phyloP scores from a whole-genome alignment of 2,797 vertebrate species.

The Staurois parvus region DNA sequence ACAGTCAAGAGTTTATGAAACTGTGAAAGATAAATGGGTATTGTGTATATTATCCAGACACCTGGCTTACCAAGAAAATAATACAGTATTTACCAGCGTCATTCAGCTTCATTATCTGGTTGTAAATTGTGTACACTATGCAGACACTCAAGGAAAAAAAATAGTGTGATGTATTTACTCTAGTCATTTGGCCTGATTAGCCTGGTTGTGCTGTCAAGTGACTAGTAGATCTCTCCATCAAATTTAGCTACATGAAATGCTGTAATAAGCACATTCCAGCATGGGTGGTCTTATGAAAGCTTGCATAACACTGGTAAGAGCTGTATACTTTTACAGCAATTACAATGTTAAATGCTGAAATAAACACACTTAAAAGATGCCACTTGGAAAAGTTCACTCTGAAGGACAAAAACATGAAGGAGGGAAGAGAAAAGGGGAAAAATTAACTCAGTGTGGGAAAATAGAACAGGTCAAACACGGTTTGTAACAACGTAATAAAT shows the following conservation, averaged over 20 bases:
- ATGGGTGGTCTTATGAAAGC: slow-evolving; percentile 52
- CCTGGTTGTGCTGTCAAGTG: slow-evolving; percentile 6
- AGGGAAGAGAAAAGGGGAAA: not conserved
- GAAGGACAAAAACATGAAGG: slow-evolving; percentile 14
- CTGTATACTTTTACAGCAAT: slow-evolving; percentile 56
- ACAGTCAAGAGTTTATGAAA: not conserved
- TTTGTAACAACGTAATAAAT: slow-evolving; percentile 35
- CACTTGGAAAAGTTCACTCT: slow-evolving; percentile 45
- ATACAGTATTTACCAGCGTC: slow-evolving; percentile 36
- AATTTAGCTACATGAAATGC: slow-evolving; percentile 22
- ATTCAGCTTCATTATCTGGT: slow-evolving; percentile 51
- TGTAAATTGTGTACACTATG: slow-evolving; percentile 56
- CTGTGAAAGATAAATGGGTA: not conserved
- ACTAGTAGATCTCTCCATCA: not conserved
- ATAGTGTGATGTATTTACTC: slow-evolving; percentile 47
- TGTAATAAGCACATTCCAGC: slow-evolving; percentile 35
- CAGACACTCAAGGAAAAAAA: slow-evolving; percentile 33
- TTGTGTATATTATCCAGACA: slow-evolving; percentile 22
- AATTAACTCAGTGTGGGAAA: slow-evolving; percentile 38
- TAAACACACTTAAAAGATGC: slow-evolving; percentile 60
- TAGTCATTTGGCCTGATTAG: slow-evolving; percentile 45
- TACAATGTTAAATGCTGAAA: slow-evolving; percentile 54
- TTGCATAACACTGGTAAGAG: slow-evolving; percentile 30
- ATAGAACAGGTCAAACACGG: slow-evolving; percentile 18
- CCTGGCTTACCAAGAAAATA: slow-evolving; percentile 10